Conservation (phyloP, 2,888 invertebrate genomes). For the Brachyptera risi region DNA sequence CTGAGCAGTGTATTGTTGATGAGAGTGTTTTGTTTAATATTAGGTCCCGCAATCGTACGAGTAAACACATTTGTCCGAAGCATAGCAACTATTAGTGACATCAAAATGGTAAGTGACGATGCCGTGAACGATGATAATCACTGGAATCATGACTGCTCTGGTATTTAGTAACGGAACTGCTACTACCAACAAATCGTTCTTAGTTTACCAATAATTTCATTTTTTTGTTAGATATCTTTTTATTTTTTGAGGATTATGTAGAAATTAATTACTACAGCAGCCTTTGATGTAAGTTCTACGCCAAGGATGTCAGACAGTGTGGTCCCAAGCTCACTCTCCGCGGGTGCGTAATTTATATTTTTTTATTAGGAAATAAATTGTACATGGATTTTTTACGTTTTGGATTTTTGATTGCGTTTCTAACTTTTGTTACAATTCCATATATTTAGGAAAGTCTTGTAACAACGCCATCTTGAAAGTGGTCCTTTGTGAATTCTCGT, state of each 20-base stretch:
- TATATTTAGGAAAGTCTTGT: too few relatives aligned
- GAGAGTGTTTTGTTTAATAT: conserved; percentile 25
- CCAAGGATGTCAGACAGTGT: conserved; percentile 29
- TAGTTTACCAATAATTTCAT: neutral
- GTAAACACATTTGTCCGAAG: conserved; percentile 98
- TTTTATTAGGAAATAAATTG: neutral
- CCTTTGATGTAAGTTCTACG: conserved; percentile 14
- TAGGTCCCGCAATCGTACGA: conserved; percentile 90
- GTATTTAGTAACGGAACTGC: neutral
- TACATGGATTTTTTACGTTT: conserved; percentile 8
- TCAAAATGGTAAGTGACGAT: conserved; percentile 91
- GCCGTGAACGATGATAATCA: neutral
- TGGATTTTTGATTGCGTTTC: conserved; percentile 15
- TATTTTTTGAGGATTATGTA: neutral
- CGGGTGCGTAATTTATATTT: conserved; percentile 19
- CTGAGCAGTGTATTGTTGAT: conserved; percentile 9
- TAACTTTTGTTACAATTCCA: too few relatives aligned
- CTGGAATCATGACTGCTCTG: too few relatives aligned
- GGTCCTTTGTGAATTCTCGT: too few relatives aligned
- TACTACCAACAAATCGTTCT: neutral
- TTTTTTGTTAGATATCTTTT: neutral
- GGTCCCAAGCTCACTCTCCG: conserved; percentile 4
- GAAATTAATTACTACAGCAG: neutral
- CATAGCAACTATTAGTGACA: conserved; percentile 98
- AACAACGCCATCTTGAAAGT: too few relatives aligned